A percentile compares a stretch with the other conserved stretches of the same genome.
These are phyloP conservation scores for Tenthredo mesomela DNA, from an alignment of 2,888 invertebrate genomes.

Conservation along the genomic window DNA sequence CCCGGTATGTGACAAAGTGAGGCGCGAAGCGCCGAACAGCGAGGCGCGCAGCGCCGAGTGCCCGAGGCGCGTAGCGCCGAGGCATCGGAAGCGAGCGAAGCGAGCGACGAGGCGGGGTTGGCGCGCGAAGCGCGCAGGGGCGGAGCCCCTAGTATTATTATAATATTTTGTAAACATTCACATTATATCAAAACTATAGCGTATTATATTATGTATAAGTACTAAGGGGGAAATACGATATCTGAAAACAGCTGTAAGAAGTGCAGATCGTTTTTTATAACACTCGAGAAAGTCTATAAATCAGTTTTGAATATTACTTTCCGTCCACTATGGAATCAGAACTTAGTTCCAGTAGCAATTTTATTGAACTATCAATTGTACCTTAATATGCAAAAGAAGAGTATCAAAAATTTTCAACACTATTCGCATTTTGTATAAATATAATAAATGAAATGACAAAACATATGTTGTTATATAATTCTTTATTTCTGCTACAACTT, in stretches of 20 bases:
- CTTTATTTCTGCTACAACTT: slow-evolving; percentile 47
- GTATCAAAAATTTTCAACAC: not conserved
- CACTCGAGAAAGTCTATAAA: not conserved
- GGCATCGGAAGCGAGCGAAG: too few species aligned
- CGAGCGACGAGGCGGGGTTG: too few species aligned
- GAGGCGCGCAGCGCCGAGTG: too few species aligned
- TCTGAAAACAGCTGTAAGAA: slow-evolving; percentile 22
- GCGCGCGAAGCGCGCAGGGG: too few species aligned
- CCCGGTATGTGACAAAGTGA: too few species aligned
- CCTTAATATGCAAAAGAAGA: not conserved
- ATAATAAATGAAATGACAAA: slow-evolving; percentile 11
- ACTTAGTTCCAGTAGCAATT: not conserved
- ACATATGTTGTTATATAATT: slow-evolving; percentile 12
- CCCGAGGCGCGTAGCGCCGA: too few species aligned
- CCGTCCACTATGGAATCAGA: not conserved
- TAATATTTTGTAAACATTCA: slow-evolving; percentile 29
- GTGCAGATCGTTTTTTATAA: slow-evolving; percentile 3
- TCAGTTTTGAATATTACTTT: slow-evolving; percentile 3
- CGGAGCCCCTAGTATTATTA: too few species aligned
- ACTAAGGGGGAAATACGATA: slow-evolving; percentile 11
- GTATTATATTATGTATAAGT: slow-evolving; percentile 21
- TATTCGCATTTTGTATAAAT: not conserved
- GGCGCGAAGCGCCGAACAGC: too few species aligned
- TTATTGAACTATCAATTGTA: not conserved
- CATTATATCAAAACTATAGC: slow-evolving; percentile 45